phyloP scores from a whole-genome alignment of 2,888 invertebrate species.

The Dendrolimus pini region DNA sequence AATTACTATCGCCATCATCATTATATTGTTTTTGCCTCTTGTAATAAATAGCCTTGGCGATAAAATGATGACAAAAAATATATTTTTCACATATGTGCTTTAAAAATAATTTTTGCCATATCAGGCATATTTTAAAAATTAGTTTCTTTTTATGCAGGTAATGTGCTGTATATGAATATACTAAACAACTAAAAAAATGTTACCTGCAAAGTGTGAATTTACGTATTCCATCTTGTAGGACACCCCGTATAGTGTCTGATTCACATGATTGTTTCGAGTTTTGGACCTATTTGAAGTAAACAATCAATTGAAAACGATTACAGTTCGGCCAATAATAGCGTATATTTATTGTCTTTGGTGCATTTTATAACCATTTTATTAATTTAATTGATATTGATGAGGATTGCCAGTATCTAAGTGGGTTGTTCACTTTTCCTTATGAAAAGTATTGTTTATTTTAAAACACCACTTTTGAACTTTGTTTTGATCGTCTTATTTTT shows the following conservation, averaged over 20 bases:
- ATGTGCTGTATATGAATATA: too few species aligned
- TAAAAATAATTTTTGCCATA: too few species aligned
- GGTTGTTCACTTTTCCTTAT: conserved; percentile 28
- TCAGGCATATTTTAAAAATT: too few species aligned
- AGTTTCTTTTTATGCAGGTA: too few species aligned
- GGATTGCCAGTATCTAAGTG: conserved; percentile 46
- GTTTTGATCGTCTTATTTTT: too few species aligned
- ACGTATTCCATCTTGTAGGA: neutral
- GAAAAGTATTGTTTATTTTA: neutral
- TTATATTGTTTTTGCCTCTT: too few species aligned
- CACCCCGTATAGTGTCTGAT: conserved; percentile 48
- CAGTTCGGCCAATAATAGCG: conserved; percentile 58
- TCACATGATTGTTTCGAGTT: conserved; percentile 61
- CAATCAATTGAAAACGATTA: conserved; percentile 69
- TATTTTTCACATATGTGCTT: too few species aligned
- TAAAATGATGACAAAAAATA: too few species aligned
- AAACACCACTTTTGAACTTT: neutral
- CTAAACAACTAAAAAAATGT: too few species aligned
- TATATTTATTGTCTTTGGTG: conserved; percentile 64
- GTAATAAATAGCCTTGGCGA: too few species aligned
- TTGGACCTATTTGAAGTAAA: conserved; percentile 65
- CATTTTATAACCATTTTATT: conserved; percentile 70
- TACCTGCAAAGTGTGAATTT: too few species aligned
- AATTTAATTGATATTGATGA: conserved; percentile 69
- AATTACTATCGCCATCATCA: too few species aligned